Base-by-base conservation (phyloP, 2,888 invertebrate genomes). In the Folsomia candida region DNA sequence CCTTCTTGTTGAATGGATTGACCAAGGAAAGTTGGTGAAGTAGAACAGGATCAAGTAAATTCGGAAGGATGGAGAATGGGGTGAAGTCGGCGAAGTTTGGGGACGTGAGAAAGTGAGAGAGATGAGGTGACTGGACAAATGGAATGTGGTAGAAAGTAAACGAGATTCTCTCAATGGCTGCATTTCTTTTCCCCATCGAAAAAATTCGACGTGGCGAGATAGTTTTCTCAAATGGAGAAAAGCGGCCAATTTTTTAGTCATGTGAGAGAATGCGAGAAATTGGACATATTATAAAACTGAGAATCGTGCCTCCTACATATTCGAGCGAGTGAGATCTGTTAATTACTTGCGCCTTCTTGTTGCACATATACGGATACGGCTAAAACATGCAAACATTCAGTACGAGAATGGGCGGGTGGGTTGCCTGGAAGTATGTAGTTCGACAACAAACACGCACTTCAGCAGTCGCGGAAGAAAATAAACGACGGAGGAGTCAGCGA, bases 121-220 rank as follows among this genome's bases (percentile, higher is more conserved):
- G 67, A 72, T 64, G 67, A 72, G 72, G 75, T 72, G 70, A 68
- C 70, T 70, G 54, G 54, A 54, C 54, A 54, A 75, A 72, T 75
- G 72, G 75, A 72, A 75, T 75, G 75, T 72, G 75, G 70, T 20
- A 14, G 18, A 20, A 54, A 54, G 22, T n/a, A 54, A 54, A 54
- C 22, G 54, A 54, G 37, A 37, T 37, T 54, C 54, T 6, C 4
- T 9, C 9, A 11, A 18, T 47, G 54, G 18, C n/a, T 54, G 54
- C 54, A 54, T 22, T 9, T 47, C 47, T 47, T n/a, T n/a, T n/a
- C n/a, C n/a, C n/a, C n/a, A 18, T 47, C 47, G 9, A 47, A 18
- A 54, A 54, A 54, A 20, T 18, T 14, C 54, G 54, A 20, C 20
- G 18, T 18, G 9, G 9, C n/a, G n/a, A n/a, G n/a, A n/a, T n/a